Evolutionary conservation across 2,113 vertebrate genomes (phyloP).

Genomic region (Triplophysa tibetana): DNA sequence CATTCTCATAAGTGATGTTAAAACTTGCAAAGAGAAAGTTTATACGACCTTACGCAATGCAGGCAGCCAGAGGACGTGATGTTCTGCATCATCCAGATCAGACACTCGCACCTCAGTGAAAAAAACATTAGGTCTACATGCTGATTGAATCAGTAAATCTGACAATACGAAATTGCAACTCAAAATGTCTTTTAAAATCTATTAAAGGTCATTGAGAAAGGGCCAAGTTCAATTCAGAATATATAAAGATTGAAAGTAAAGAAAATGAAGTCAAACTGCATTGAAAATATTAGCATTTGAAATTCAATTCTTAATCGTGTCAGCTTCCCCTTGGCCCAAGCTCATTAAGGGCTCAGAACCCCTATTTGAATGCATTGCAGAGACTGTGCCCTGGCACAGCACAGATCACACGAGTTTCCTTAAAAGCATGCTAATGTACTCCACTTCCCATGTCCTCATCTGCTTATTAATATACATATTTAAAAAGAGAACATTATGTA

Average conservation of each 20-base stretch:
- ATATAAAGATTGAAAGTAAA: conserved; percentile 36
- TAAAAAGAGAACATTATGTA: conserved; percentile 71
- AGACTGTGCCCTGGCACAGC: conserved; percentile 36
- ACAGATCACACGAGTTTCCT: conserved; percentile 41
- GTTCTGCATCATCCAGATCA: no score
- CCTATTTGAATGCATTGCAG: conserved; percentile 53
- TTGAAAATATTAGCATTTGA: conserved; percentile 53
- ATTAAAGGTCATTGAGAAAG: conserved; percentile 1
- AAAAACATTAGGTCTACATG: no score
- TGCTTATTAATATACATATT: conserved; percentile 73
- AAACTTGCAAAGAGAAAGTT: no score
- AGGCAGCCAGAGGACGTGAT: no score
- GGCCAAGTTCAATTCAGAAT: background rate
- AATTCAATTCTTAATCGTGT: conserved; percentile 58
- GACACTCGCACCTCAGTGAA: no score
- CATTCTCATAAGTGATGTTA: no score
- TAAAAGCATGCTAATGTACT: conserved; percentile 66
- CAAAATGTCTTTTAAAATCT: background rate
- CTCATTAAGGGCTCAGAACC: conserved; percentile 45
- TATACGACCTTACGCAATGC: no score
- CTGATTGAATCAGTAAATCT: no score
- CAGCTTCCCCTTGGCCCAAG: conserved; percentile 45
- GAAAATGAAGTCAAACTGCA: conserved; percentile 27
- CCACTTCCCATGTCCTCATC: conserved; percentile 55
- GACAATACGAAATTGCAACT: background rate